Evolutionary conservation across 2,888 invertebrate genomes (phyloP).

Genomic region (Diadromus collaris): DNA sequence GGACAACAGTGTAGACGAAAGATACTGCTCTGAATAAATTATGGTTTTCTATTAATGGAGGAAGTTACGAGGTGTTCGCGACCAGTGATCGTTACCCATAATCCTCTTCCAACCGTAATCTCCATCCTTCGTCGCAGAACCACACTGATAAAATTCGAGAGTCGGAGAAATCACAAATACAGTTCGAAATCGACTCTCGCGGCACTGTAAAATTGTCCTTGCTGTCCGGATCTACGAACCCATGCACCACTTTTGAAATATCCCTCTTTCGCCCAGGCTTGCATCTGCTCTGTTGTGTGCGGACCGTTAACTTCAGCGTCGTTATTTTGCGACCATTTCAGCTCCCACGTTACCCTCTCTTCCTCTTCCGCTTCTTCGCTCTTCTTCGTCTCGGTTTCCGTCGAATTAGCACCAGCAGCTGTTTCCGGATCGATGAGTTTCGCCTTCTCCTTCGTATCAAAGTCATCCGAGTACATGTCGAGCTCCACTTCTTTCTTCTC

Average conservation of each 20-base stretch:
- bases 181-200: slow-evolving; percentile 96
- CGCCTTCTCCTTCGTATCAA: slow-evolving; percentile 88
- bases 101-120: slow-evolving; percentile 10
- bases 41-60: slow-evolving; percentile 19
- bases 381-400: slow-evolving; percentile 65
- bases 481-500: slow-evolving; percentile 84
- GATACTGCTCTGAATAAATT: slow-evolving; percentile 32
- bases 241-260: slow-evolving; percentile 93
- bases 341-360: slow-evolving; percentile 90
- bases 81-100: neutral
- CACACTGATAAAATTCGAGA: slow-evolving; percentile 2
- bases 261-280: slow-evolving; percentile 92
- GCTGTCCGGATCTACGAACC: slow-evolving; percentile 90
- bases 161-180: slow-evolving; percentile 84
- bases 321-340: slow-evolving; percentile 91
- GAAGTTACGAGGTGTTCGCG: neutral
- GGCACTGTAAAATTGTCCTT: slow-evolving; percentile 91
- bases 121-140: slow-evolving; percentile 12
- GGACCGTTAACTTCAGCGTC: slow-evolving; percentile 92
- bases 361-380: slow-evolving; percentile 69
- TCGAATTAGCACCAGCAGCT: slow-evolving; percentile 57
- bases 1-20: slow-evolving; percentile 22
- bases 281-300: slow-evolving; percentile 92
- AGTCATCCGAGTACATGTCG: slow-evolving; percentile 97
- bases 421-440: slow-evolving; percentile 76